Base-by-base conservation (phyloP, 2,113 vertebrate species). In the Bufo bufo region DNA sequence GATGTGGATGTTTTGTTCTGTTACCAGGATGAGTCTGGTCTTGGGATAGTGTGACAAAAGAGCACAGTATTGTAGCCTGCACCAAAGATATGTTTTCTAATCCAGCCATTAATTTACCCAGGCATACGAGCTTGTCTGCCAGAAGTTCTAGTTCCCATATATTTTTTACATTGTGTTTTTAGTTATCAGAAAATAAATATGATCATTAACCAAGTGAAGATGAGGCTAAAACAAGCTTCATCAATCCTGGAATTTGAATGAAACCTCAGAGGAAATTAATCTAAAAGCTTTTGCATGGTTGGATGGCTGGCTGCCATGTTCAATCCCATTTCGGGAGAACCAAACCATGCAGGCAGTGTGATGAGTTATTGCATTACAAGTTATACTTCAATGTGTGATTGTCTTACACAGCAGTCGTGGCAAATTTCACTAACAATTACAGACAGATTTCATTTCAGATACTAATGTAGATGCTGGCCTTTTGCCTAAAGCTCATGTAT, bases 381-480 rank as follows among this genome's bases (percentile, higher is more conserved):
- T 84, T 84, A 54, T 77, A 58, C 49, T 84, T 83, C 87, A 66
- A 65, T 89, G 72, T 77, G 45, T 69, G 49, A 89, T 77, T 87
- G 52, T 11, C 71, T 75, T 20, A 82, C 45, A 19, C 80, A 66
- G 59, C 47, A 4, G 82, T 75, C 10, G 49, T 86, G 87, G 56
- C 74, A 85, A 14, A 69, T 86, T 90, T 88, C 90, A 84, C 89
- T 89, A 92, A 90, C 90, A 90, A 89, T 87, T 90, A 87, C 91
- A 92, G 92, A 90, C 90, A 90, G 92, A 91, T 92, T 90, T 89
- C 75, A 90, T 92, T 91, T 93, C 87, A 69, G 84, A 82, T 89
- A 90, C 89, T 92, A 90, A 91, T 92, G 90, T 89, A 89, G 83
- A 85, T 89, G 71, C 89, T 92, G 92, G 92, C 90, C 52, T 72